Evolutionary conservation across 64 coral and sea anemone species (phyloP), one percentile per base, ranked within the genome.

Genomic region (Porites lutea): DNA sequence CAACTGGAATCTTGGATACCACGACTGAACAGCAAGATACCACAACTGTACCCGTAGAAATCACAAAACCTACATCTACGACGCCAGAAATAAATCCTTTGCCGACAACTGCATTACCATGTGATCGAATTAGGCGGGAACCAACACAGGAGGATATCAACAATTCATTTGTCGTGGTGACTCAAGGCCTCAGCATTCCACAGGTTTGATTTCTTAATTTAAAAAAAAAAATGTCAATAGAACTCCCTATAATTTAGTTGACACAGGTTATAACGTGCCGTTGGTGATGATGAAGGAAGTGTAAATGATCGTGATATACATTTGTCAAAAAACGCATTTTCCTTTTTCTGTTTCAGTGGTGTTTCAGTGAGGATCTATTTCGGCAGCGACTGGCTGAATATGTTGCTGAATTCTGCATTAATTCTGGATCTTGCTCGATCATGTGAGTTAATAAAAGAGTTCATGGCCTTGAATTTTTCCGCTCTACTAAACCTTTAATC

Each of bases 131-230:
- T 20, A 59, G 79, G 15, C 60, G 79, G 19, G 15, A 45, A 15
- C 59, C 79, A 63, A 11, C 43, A 10, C 79, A 62, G 19, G 60
- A 65, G 12, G 79, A 82, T 3, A 82, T 61, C 10, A 45, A 48
- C 4, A 82, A 82, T 27, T 3, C 79, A 19, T 47, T 82, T 46
- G 9, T 45, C 15, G 46, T 82, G 3, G 4, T 43, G 4, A 46
- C 65, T 47, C 1, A 4, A 47, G 60, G 48, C 44, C 10, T 65
- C 60, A 82, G 59, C 18, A 47, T 82, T 65, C 13, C 13, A 82
- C 5, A 82, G 79, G 79, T 82, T 65, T 82, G 79, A 48, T 10
- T 65, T 82, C 13, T 57, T 9, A 7, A 57, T 57, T 7, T 57
- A 55, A 57, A 9, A 4, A 9, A 8, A 7, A 9, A 15, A 43